These are phyloP conservation scores for Yponomeuta plumbellus DNA, from an alignment of 2,888 invertebrate genomes.

Conservation along the genomic window DNA sequence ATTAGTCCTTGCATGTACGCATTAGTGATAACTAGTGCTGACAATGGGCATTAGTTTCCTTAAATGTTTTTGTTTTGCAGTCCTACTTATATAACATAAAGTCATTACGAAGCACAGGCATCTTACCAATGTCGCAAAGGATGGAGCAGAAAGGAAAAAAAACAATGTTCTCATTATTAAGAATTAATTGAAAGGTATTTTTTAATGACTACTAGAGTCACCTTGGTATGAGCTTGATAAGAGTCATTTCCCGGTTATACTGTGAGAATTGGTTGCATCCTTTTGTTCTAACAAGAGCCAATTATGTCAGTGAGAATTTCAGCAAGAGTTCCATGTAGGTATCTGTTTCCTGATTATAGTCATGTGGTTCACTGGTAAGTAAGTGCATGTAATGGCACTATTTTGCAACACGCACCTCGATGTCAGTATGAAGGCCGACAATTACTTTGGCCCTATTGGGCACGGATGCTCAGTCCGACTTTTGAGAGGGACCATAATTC, in stretches of 20 bases:
- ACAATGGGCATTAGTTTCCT: neutral
- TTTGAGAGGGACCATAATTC: too few species aligned
- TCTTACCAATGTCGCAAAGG: conserved; percentile 49
- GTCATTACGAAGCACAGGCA: conserved; percentile 53
- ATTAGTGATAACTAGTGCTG: too few species aligned
- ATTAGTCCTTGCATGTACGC: too few species aligned
- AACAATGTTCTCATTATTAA: conserved; percentile 7
- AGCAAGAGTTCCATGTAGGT: neutral
- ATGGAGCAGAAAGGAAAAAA: conserved; percentile 8
- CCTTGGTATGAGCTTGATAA: neutral
- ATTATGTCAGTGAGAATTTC: neutral
- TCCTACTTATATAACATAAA: neutral
- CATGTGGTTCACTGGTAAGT: neutral
- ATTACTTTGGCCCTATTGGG: neutral
- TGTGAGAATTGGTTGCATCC: neutral
- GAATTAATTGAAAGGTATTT: neutral
- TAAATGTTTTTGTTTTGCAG: neutral
- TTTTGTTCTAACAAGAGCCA: neutral
- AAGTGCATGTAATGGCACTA: neutral
- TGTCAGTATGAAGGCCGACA: neutral
- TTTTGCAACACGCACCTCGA: neutral
- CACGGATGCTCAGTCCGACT: too few species aligned
- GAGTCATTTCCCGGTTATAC: neutral
- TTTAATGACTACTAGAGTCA: neutral
- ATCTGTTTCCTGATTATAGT: neutral